These are phyloP conservation scores for Sinohyriopsis cumingii DNA, from an alignment of 2,888 invertebrate species.

Conservation along the genomic window DNA sequence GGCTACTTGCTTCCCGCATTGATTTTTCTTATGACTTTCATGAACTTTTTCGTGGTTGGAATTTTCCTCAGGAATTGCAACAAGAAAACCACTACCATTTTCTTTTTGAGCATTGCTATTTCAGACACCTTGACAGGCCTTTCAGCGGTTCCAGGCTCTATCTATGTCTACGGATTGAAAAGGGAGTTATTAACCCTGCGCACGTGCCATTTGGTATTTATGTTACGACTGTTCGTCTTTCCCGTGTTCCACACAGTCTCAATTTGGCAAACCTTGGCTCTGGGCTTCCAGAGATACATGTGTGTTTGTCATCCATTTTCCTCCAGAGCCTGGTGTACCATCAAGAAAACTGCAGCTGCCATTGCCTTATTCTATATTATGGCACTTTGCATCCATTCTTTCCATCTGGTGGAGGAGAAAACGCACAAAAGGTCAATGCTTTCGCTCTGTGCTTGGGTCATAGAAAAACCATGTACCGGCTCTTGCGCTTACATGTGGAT, in stretches of 20 bases:
- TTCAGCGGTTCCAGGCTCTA: conserved; percentile 21
- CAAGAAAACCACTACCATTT: conserved; percentile 21
- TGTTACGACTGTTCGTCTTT: conserved; percentile 22
- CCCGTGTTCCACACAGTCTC: conserved; percentile 45
- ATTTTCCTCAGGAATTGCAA: conserved; percentile 19
- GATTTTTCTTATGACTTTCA: conserved; percentile 17
- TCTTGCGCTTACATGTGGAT: conserved; percentile 35
- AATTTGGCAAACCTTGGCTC: conserved; percentile 42
- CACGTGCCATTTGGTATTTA: conserved; percentile 21
- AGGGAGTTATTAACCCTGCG: conserved; percentile 2
- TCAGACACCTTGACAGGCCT: conserved; percentile 27
- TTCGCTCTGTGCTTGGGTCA: conserved; percentile 16
- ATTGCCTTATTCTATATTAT: conserved; percentile 29
- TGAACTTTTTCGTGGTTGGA: conserved; percentile 20
- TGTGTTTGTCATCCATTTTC: conserved; percentile 48
- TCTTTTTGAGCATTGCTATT: conserved; percentile 28
- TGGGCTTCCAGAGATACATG: conserved; percentile 40
- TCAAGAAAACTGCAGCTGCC: conserved; percentile 30
- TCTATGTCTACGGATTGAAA: conserved; percentile 18
- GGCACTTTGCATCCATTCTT: conserved; percentile 31
- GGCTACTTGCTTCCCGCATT: conserved; percentile 21
- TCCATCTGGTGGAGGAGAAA: conserved; percentile 24
- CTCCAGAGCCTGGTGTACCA: conserved; percentile 36
- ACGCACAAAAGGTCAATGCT: background rate
- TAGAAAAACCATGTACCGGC: conserved; percentile 18